Evolutionary conservation across 2,113 vertebrate genomes (phyloP), one percentile per base, ranked within the genome.

Genomic region (Manacus vitellinus): DNA sequence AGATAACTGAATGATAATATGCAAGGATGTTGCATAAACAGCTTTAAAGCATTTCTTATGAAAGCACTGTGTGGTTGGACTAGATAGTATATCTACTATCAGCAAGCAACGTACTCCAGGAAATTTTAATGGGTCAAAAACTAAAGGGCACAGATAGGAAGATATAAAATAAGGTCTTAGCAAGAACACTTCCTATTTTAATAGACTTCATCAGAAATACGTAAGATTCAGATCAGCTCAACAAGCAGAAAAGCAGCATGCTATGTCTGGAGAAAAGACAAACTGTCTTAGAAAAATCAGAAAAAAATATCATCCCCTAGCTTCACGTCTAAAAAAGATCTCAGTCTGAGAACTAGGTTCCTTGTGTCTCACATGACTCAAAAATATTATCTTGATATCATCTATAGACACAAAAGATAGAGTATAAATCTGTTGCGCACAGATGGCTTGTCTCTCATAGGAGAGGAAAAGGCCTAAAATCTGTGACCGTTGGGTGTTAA

Each of bases 121-220:
- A 91, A 92, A 93, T 78, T 81, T 84, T 78, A 86, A 71, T 75
- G 59, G 54, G 49, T 88, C 35, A 89, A 18, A 89, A 84, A 93
- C 55, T 81, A 89, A 88, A 77, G 85, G 61, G 25, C 35, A 56
- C 13, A 74, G 74, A 44, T 25, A 77, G 15, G 20, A 95, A 90
- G 15, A 21, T 49, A 54, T 24, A 37, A 91, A 93, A 90, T 30
- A 62, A 90, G 80, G 22, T 28, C 46, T 39, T 76, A 76, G 28
- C 16, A 80, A 77, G 33, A 81, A 15, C 28, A 47, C 1, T 78
- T 73, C 17, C 5, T 62, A 49, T 65, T 88, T 91, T 49, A 75
- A 63, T n/a, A 68, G 30, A 41, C 28, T 75, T 68, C 10, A 84
- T 37, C 35, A 87, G 72, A 92, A 92, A 65, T 62, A 52, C 44